A percentile compares a stretch with the other conserved stretches of the same genome.
These are phyloP conservation scores for Eulithis prunata DNA, from an alignment of 2,888 invertebrate genomes.

Conservation along the genomic window DNA sequence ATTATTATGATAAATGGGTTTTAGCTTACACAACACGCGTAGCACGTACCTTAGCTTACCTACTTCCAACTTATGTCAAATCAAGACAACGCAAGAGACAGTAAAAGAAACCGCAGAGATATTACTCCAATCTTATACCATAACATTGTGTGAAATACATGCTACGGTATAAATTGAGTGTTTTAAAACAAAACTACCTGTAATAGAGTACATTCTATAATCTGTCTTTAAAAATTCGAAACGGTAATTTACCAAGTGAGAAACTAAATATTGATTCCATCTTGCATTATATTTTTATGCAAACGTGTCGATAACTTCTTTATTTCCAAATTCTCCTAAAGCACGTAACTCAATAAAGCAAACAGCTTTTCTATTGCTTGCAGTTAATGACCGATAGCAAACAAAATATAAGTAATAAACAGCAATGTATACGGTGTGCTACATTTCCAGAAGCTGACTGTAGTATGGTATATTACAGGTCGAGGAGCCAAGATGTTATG, in stretches of 20 bases:
- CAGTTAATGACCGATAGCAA: constrained; percentile 47
- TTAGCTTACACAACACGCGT: constrained; percentile 33
- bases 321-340: constrained; percentile 30
- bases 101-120: constrained; percentile 49
- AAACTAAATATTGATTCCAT: constrained; percentile 34
- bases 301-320: constrained; percentile 30
- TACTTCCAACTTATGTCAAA: constrained; percentile 30
- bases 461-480: constrained; percentile 68
- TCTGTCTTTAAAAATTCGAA: constrained; percentile 11
- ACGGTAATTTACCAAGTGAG: constrained; percentile 6
- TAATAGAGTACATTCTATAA: too few species aligned
- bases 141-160: constrained; percentile 17
- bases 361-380: constrained; percentile 44
- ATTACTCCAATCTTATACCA: constrained; percentile 41
- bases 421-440: constrained; percentile 55
- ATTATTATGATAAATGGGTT: constrained; percentile 40
- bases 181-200: too few species aligned
- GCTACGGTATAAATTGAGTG: not conserved
- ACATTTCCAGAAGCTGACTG: constrained; percentile 68
- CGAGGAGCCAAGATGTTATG: constrained; percentile 45
- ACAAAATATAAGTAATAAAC: constrained; percentile 46
- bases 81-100: constrained; percentile 48
- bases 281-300: constrained; percentile 27
- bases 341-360: constrained; percentile 34
- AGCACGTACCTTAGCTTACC: constrained; percentile 10